These are phyloP conservation scores for Oreochromis spilurus DNA, from an alignment of 2,113 vertebrate species.

Conservation along the genomic window DNA sequence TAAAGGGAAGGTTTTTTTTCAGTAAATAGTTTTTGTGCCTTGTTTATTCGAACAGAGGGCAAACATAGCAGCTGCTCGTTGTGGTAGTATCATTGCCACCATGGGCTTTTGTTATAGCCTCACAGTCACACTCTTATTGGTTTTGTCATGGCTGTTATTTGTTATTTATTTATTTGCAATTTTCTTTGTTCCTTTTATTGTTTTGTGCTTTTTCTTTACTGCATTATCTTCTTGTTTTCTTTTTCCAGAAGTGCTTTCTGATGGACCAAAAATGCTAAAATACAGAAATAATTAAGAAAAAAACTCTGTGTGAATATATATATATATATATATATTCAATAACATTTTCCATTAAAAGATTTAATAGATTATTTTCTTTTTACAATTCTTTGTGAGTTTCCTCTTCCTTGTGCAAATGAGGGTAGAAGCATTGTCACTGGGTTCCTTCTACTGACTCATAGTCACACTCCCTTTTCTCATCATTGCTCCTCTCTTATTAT, in stretches of 20 bases:
- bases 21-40: not conserved
- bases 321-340: not conserved
- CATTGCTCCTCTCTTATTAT: not conserved
- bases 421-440: not conserved
- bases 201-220: not conserved
- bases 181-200: not conserved
- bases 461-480: not conserved
- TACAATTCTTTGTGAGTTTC: not conserved
- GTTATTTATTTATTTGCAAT: not conserved
- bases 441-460: not conserved
- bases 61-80: not conserved
- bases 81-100: not conserved
- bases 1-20: not conserved
- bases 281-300: not conserved
- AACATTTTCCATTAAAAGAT: not conserved
- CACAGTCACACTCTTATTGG: constrained; percentile 2
- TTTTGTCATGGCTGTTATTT: not conserved
- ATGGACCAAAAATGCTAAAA: not conserved
- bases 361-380: not conserved
- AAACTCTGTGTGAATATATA: not conserved
- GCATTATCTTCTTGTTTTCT: not conserved
- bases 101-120: not conserved
- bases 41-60: not conserved
- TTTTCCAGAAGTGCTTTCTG: not conserved
- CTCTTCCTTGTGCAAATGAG: not conserved